phyloP scores from a whole-genome alignment of 2,888 invertebrate genomes.

The Tachina fera region DNA sequence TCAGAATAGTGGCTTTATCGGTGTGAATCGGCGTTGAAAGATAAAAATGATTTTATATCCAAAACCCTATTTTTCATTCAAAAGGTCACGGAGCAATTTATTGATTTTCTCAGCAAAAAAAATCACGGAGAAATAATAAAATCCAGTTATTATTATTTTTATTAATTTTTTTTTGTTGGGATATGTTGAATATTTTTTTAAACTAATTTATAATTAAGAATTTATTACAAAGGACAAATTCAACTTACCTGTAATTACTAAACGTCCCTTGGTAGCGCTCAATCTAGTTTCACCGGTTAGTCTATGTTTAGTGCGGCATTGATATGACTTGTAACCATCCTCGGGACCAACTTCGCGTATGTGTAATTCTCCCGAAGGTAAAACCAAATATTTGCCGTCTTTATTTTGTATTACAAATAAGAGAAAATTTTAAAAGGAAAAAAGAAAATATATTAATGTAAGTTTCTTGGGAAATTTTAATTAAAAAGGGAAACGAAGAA shows the following conservation, averaged over 20 bases:
- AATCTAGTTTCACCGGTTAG: conserved; percentile 96
- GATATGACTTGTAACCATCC: conserved; percentile 96
- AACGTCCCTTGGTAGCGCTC: conserved; percentile 95
- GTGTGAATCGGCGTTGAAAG: too few species aligned
- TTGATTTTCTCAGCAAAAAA: too few species aligned
- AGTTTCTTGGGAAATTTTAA: conserved; percentile 17
- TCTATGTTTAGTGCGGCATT: conserved; percentile 96
- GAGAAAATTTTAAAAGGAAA: not conserved
- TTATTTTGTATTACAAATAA: conserved; percentile 70
- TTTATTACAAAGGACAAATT: conserved; percentile 45
- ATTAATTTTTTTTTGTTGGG: not conserved
- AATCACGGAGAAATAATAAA: not conserved
- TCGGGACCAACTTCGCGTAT: conserved; percentile 97
- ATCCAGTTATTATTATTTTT: too few species aligned
- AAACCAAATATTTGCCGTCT: conserved; percentile 97
- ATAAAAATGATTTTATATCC: too few species aligned
- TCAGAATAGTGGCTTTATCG: too few species aligned
- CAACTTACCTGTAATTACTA: conserved; percentile 96
- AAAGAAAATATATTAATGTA: conserved; percentile 38
- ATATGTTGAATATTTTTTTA: conserved; percentile 27
- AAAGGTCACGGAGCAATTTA: too few species aligned
- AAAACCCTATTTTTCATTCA: too few species aligned
- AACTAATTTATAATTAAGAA: not conserved
- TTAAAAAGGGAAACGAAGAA: conserved; percentile 2
- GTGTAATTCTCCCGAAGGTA: conserved; percentile 97